These are phyloP conservation scores for Archilochus colubris DNA, from an alignment of 2,113 vertebrate species.

Conservation along the genomic window DNA sequence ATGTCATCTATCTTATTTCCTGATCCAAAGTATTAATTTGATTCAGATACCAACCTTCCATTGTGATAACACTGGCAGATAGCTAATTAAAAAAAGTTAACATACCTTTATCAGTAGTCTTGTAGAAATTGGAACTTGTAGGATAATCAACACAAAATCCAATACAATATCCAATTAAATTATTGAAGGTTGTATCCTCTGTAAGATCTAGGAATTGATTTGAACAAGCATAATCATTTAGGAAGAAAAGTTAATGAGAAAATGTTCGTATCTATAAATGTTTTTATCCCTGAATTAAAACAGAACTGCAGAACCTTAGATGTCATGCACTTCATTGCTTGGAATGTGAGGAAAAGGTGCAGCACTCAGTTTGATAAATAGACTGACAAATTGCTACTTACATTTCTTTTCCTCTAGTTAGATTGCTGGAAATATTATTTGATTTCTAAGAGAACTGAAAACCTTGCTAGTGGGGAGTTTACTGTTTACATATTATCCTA, in stretches of 20 bases:
- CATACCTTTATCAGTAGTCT: slow-evolving; percentile 46
- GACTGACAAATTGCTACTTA: slow-evolving; percentile 38
- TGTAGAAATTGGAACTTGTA: slow-evolving; percentile 44
- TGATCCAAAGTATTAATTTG: slow-evolving; percentile 45
- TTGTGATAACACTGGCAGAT: slow-evolving; percentile 34
- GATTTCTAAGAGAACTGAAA: neutral
- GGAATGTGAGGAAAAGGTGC: slow-evolving; percentile 3
- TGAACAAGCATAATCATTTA: slow-evolving; percentile 46
- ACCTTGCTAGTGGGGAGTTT: neutral
- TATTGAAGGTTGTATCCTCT: slow-evolving; percentile 60
- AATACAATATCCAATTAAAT: slow-evolving; percentile 47
- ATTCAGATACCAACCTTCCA: slow-evolving; percentile 25
- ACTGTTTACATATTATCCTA: neutral
- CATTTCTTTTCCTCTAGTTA: neutral
- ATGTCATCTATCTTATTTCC: slow-evolving; percentile 6
- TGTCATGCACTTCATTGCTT: neutral
- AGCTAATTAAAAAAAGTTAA: slow-evolving; percentile 62
- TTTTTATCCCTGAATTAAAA: slow-evolving; percentile 44
- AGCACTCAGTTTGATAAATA: slow-evolving; percentile 32
- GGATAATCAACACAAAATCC: slow-evolving; percentile 25
- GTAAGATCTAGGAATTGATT: slow-evolving; percentile 56
- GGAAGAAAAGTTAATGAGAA: slow-evolving; percentile 66
- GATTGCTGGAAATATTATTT: slow-evolving; percentile 22
- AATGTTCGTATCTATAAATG: slow-evolving; percentile 43
- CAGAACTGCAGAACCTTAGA: neutral